Percentiles rank a stretch among this genome's conserved stretches.
These are phyloP conservation scores for Tipula confusa DNA, from an alignment of 2,888 invertebrate genomes.

Conservation along the genomic window DNA sequence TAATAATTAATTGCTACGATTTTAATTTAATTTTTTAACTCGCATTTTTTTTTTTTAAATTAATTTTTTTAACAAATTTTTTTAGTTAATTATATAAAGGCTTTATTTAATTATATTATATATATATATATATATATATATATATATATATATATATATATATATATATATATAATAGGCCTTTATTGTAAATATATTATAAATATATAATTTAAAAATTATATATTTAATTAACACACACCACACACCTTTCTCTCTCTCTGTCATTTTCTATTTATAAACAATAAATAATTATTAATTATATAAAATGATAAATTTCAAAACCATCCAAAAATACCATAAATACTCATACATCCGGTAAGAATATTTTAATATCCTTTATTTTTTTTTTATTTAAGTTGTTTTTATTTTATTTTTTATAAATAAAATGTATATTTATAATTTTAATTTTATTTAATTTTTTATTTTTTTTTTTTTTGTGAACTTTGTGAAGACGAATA, in stretches of 20 bases:
- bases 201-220: not conserved
- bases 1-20: constrained; percentile 13
- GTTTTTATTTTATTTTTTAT: constrained; percentile 30
- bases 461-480: not conserved
- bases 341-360: constrained; percentile 39
- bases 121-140: too few relatives aligned
- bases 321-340: constrained; percentile 35
- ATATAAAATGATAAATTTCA: not conserved
- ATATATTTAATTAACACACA: not conserved
- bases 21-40: not conserved
- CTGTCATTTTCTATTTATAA: too few relatives aligned
- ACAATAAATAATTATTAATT: not conserved
- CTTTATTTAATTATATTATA: not conserved
- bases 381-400: constrained; percentile 31
- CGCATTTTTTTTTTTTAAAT: constrained; percentile 1
- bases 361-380: constrained; percentile 38
- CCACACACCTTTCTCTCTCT: too few relatives aligned
- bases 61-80: not conserved
- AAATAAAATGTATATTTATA: constrained; percentile 7
- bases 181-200: not conserved
- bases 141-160: too few relatives aligned
- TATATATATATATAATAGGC: not conserved
- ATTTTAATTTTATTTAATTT: too few relatives aligned
- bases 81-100: not conserved
- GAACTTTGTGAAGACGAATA: not conserved